Evolutionary conservation across 2,888 invertebrate species (phyloP), one percentile per base, ranked within the genome.

Genomic region (Caenorhabditis uteleia): DNA sequence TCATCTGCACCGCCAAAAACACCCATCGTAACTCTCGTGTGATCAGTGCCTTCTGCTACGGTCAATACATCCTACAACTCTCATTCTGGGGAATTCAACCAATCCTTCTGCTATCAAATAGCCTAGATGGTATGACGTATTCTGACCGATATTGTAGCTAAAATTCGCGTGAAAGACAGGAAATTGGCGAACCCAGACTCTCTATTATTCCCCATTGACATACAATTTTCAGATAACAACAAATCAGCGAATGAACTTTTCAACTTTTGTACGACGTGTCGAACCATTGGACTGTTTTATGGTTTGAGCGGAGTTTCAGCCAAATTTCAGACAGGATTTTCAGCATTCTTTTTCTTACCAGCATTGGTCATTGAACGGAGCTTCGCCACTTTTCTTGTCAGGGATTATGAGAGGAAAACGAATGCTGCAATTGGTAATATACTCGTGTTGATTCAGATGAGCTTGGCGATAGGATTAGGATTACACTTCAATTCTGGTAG

Each of bases 11-110:
- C 7, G 49, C 49, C 4, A 44, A 40, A 20, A 55, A 43, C 21
- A 44, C 39, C 33, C 60, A 60, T 42, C 53, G 49, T 10, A 60
- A 60, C 18, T 44, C 54, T 5, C 49, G 60, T 0, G n/a, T 49
- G 3, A 25, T 60, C 21, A 53, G 54, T 16, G 44, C 54, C 0
- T 48, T 54, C 27, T 60, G 45, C 27, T 60, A 49, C 38, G 53
- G 54, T 26, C 54, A 60, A 45, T 60, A 60, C 27, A 12, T 55
- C 10, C 36, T 60, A 26, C 60, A 60, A 26, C 26, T 54, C 18
- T n/a, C 27, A 14, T 54, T 55, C 40, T 60, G 60, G 60, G 34
- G 48, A 8, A 27, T 60, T 49, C 60, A 60, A 23, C 60, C 60
- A 2, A 27, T 60, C 1, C n/a, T 54, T 29, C 49, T 60, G 6